These are phyloP conservation scores for Cardiocondyla obscurior DNA, from an alignment of 1,140 invertebrate species.

Conservation along the genomic window DNA sequence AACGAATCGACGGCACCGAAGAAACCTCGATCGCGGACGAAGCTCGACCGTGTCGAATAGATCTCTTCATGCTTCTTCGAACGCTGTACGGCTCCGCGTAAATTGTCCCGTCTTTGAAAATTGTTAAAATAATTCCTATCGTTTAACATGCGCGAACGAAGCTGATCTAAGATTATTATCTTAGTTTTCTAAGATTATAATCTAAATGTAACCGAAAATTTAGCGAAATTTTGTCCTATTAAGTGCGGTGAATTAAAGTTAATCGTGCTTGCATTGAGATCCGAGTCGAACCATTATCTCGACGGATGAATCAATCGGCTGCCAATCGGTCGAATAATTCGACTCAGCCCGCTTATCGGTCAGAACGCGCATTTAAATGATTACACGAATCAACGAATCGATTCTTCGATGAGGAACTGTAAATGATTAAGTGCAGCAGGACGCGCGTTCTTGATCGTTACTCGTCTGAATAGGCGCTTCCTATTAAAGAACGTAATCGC, in stretches of 20 bases:
- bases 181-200: background rate
- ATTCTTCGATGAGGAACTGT: slow-evolving; percentile 39
- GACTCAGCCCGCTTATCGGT: slow-evolving; percentile 54
- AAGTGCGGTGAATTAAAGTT: slow-evolving; percentile 73
- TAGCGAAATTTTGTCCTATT: slow-evolving; percentile 54
- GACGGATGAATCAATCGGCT: slow-evolving; percentile 77
- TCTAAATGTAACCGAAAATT: background rate
- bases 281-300: slow-evolving; percentile 77
- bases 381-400: slow-evolving; percentile 53
- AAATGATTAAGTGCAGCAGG: slow-evolving; percentile 22
- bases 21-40: slow-evolving; percentile 22
- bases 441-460: slow-evolving; percentile 32
- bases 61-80: slow-evolving; percentile 7
- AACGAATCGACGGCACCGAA: background rate
- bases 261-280: slow-evolving; percentile 70
- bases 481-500: slow-evolving; percentile 23
- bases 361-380: slow-evolving; percentile 52
- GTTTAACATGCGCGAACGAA: too few species aligned
- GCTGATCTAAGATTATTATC: background rate
- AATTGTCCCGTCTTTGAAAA: background rate
- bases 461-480: slow-evolving; percentile 26
- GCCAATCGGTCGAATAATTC: slow-evolving; percentile 80
- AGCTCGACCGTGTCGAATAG: slow-evolving; percentile 43
- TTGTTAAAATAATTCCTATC: background rate
- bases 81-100: background rate